phyloP scores from a whole-genome alignment of 2,113 vertebrate genomes.

The Trochalopteron elliotii region DNA sequence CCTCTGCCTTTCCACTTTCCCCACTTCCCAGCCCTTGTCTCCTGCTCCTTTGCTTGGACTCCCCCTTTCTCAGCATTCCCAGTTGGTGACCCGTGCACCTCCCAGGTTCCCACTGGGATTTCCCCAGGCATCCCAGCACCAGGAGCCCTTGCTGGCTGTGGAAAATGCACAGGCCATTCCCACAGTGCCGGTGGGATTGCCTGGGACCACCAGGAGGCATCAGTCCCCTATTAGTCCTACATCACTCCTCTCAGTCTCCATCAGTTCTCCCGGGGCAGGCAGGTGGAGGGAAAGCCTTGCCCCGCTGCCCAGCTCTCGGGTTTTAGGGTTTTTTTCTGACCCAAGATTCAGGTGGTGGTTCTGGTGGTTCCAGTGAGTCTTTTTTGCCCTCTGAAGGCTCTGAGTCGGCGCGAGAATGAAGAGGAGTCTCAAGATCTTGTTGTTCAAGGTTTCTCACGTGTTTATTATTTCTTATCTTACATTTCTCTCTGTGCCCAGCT shows the following conservation, averaged over 20 bases:
- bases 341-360: too few species aligned
- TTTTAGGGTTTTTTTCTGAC: too few species aligned
- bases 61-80: not conserved
- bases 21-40: not conserved
- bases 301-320: not conserved
- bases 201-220: constrained; percentile 52
- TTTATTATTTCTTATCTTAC: too few species aligned
- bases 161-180: not conserved
- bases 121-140: not conserved
- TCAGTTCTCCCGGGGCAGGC: not conserved
- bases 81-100: accelerated
- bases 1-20: not conserved
- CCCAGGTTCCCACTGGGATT: not conserved
- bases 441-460: too few species aligned
- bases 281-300: not conserved
- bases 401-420: too few species aligned
- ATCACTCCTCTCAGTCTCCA: not conserved
- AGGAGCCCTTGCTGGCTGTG: not conserved
- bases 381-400: too few species aligned
- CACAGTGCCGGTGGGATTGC: not conserved
- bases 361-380: too few species aligned
- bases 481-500: too few species aligned
- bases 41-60: not conserved
- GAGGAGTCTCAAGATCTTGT: too few species aligned
- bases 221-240: not conserved